These are phyloP conservation scores for Drosophila equinoxialis DNA, from an alignment of 1,140 invertebrate genomes.

Conservation along the genomic window DNA sequence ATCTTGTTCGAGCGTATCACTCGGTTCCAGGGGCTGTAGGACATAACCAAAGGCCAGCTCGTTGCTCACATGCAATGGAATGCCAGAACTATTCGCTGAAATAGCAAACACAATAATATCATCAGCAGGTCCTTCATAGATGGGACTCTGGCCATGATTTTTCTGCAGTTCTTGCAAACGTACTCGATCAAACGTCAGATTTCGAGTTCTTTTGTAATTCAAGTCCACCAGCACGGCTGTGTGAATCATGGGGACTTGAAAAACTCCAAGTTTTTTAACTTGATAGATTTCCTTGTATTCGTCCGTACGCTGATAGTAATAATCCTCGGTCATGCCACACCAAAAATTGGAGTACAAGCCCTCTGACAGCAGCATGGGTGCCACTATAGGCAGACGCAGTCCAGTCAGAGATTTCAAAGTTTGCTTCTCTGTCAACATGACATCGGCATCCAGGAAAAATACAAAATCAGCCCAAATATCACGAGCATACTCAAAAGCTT, in stretches of 20 bases:
- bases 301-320: constrained; percentile 94
- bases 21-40: constrained; percentile 90
- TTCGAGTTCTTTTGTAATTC: constrained; percentile 85
- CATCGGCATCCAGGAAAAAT: constrained; percentile 95
- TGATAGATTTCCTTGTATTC: constrained; percentile 93
- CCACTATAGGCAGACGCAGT: constrained; percentile 87
- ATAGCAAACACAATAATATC: constrained; percentile 97
- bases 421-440: constrained; percentile 90
- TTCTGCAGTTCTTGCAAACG: constrained; percentile 84
- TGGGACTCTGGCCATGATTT: constrained; percentile 27
- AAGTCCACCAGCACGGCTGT: constrained; percentile 94
- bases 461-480: constrained; percentile 93
- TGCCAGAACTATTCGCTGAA: constrained; percentile 89
- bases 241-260: constrained; percentile 96
- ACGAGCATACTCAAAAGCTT: constrained; percentile 89
- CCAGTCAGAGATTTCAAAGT: constrained; percentile 88
- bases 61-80: constrained; percentile 92
- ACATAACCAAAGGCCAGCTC: constrained; percentile 92
- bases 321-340: constrained; percentile 94
- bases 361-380: constrained; percentile 94
- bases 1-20: constrained; percentile 87
- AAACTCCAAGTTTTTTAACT: constrained; percentile 89
- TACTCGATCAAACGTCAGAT: constrained; percentile 90
- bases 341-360: constrained; percentile 98
- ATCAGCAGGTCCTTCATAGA: constrained; percentile 91